These are phyloP conservation scores for Notolabrus celidotus DNA, from an alignment of 2,797 vertebrate species.

Conservation along the genomic window DNA sequence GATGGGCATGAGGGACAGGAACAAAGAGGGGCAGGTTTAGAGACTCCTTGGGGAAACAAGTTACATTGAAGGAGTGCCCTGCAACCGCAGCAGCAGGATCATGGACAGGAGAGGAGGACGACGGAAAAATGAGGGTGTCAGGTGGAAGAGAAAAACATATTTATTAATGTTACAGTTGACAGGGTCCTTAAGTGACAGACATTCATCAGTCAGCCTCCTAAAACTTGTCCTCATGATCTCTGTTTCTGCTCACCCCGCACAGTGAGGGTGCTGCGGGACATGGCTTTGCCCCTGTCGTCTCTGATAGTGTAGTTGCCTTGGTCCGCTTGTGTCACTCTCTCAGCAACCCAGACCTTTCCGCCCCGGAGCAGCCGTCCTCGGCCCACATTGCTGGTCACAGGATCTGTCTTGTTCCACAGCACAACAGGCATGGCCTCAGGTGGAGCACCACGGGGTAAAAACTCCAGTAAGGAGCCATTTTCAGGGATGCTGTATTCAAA, in stretches of 20 bases:
- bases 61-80: slow-evolving; percentile 79
- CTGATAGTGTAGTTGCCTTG: slow-evolving; percentile 82
- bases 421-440: slow-evolving; percentile 66
- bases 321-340: slow-evolving; percentile 77
- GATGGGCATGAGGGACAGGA: slow-evolving; percentile 71
- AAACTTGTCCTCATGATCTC: slow-evolving; percentile 5
- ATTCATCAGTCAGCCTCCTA: not conserved
- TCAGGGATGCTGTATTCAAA: slow-evolving; percentile 72
- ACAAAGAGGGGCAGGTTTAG: slow-evolving; percentile 80
- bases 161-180: slow-evolving; percentile 31
- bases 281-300: slow-evolving; percentile 61
- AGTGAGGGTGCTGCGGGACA: slow-evolving; percentile 74
- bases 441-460: slow-evolving; percentile 63
- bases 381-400: slow-evolving; percentile 25
- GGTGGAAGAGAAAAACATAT: slow-evolving; percentile 40
- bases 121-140: slow-evolving; percentile 18
- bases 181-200: slow-evolving; percentile 8
- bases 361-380: slow-evolving; percentile 65
- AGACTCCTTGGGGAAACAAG: slow-evolving; percentile 78
- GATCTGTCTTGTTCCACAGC: slow-evolving; percentile 78
- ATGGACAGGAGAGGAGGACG: slow-evolving; percentile 31
- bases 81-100: slow-evolving; percentile 26
- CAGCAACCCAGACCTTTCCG: slow-evolving; percentile 74
- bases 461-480: slow-evolving; percentile 74
- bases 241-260: slow-evolving; percentile 76